Base-by-base conservation (phyloP, 2,113 vertebrate species). In the Proteles cristata region DNA sequence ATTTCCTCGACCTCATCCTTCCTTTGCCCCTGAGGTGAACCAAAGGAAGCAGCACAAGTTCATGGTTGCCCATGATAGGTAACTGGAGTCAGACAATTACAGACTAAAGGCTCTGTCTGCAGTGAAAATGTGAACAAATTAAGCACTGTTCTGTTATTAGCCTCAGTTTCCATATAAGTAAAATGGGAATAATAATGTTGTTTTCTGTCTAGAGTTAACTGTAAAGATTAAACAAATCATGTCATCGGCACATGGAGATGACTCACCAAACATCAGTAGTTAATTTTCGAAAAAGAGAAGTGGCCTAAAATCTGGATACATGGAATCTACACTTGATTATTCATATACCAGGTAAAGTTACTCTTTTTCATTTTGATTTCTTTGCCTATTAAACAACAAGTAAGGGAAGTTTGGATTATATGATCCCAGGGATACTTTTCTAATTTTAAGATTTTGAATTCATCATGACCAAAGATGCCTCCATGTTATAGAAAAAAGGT, bases 311-410 rank as follows among this genome's bases (percentile, higher is more conserved):
- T 25, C 35, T 68, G 39, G 12, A 28, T 33, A 48, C 61, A 4
- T 2, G 50, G 23, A 9, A 50, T 17, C 31, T 8, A 55, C 17
- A 14, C 23, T 73, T 90, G 50, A 43, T 17, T 50, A 43, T 21
- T 10, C 8, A 10, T 14, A 17, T 7, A 11, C 1, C 11, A 8
- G 0, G 1, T 58, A 31, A 69, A 23, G 26, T 79, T n/a, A 45
- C 55, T 68, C 35, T 55, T 90, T 33, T 45, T 66, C 58, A 50
- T 33, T 69, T 90, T 35, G 17, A 2, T 73, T 69, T 82, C 17
- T 81, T 81, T 91, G 39, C 17, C 48, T 69, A 2, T 61, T 39
- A 79, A 85, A 80, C 45, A 90, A 39, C n/a, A 79, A 17, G 28
- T 45, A 14, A 50, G 10, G 48, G 31, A 23, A 7, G 15, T 0